Evolutionary conservation across 2,888 invertebrate genomes (phyloP).

Genomic region (Conistra vaccinii): DNA sequence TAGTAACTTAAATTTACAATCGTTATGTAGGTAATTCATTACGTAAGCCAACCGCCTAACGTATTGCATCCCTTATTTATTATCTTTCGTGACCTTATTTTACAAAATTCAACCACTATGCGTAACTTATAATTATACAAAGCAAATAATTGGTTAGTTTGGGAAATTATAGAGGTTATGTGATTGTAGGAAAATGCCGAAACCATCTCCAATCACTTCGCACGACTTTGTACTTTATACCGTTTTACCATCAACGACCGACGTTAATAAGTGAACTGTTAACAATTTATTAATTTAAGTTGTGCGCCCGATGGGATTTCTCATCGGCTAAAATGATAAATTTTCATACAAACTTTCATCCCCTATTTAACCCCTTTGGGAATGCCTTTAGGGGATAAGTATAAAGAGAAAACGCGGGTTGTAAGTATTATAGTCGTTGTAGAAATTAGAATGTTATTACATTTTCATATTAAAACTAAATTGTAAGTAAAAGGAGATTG

Average conservation of each 20-base stretch:
- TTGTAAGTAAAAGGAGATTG: no score
- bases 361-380: not conserved
- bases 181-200: not conserved
- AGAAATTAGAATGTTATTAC: no score
- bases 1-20: not conserved
- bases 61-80: not conserved
- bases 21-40: slow-evolving; percentile 1
- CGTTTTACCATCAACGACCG: not conserved
- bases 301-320: not conserved
- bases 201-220: not conserved
- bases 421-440: no score
- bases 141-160: not conserved
- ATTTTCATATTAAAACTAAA: no score
- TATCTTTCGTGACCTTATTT: not conserved
- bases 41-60: not conserved
- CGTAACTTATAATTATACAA: not conserved
- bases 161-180: not conserved
- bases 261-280: not conserved
- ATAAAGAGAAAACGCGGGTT: no score
- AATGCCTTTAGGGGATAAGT: no score
- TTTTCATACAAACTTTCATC: not conserved
- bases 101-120: not conserved
- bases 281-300: not conserved
- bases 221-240: not conserved
- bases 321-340: not conserved